Evolutionary conservation across 2,888 invertebrate genomes (phyloP).

Genomic region (Blera fallax): DNA sequence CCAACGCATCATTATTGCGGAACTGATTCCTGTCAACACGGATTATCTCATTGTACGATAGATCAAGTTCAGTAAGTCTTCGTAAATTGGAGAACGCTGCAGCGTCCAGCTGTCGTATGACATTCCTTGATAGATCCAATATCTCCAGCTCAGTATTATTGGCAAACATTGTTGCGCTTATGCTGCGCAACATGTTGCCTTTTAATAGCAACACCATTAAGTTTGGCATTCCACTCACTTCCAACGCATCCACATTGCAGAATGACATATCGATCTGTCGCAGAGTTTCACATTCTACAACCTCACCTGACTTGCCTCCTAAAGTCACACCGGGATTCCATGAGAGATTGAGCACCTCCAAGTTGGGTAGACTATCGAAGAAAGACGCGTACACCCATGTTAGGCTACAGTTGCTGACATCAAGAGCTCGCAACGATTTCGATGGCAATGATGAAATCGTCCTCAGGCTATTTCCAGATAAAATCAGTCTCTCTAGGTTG

Average conservation of each 20-base stretch:
- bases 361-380: constrained; percentile 84
- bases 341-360: constrained; percentile 85
- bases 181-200: constrained; percentile 85
- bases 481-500: constrained; percentile 83
- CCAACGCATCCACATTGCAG: constrained; percentile 85
- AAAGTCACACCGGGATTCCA: constrained; percentile 84
- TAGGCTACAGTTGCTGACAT: constrained; percentile 84
- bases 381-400: constrained; percentile 83
- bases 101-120: constrained; percentile 84
- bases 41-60: constrained; percentile 87
- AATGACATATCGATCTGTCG: constrained; percentile 84
- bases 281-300: constrained; percentile 83
- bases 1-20: constrained; percentile 84
- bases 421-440: constrained; percentile 83
- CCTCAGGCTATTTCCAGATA: constrained; percentile 83
- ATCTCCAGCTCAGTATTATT: constrained; percentile 85
- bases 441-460: constrained; percentile 83
- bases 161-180: constrained; percentile 84
- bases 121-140: constrained; percentile 87
- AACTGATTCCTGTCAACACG: constrained; percentile 84
- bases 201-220: constrained; percentile 84
- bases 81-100: constrained; percentile 85
- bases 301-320: constrained; percentile 77
- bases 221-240: constrained; percentile 85
- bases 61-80: constrained; percentile 85